These are phyloP conservation scores for Chrysemys picta DNA, from an alignment of 2,113 vertebrate genomes.

Conservation along the genomic window DNA sequence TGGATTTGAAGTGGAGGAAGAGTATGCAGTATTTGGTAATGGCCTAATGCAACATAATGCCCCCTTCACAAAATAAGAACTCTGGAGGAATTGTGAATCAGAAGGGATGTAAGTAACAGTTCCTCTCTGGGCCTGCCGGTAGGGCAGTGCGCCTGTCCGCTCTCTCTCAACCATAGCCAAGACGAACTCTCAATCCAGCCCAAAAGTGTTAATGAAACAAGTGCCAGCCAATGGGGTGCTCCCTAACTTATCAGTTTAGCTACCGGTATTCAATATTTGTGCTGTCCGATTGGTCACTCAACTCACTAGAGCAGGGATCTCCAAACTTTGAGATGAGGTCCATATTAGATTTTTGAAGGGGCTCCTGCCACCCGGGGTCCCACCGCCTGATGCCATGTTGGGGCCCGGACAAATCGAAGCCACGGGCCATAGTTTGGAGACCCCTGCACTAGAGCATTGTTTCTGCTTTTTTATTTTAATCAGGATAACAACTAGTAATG, in stretches of 20 bases:
- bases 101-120: background rate
- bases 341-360: too few relatives aligned
- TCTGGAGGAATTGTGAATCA: background rate
- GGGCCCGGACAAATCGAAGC: too few relatives aligned
- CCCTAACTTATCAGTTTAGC: background rate
- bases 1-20: background rate
- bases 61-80: background rate
- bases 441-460: background rate
- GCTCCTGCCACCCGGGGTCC: too few relatives aligned
- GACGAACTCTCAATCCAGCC: background rate
- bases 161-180: background rate
- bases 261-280: background rate
- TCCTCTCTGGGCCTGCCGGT: background rate
- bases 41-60: background rate
- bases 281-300: background rate
- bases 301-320: too few relatives aligned
- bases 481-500: background rate
- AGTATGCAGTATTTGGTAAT: background rate
- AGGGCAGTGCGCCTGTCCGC: background rate
- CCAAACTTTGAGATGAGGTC: too few relatives aligned
- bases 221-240: background rate
- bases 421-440: too few relatives aligned
- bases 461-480: conserved; percentile 15
- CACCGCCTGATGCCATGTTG: too few relatives aligned
- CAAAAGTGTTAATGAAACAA: background rate